These are phyloP conservation scores for Calyptomena viridis DNA, from an alignment of 2,113 vertebrate genomes.

Conservation along the genomic window DNA sequence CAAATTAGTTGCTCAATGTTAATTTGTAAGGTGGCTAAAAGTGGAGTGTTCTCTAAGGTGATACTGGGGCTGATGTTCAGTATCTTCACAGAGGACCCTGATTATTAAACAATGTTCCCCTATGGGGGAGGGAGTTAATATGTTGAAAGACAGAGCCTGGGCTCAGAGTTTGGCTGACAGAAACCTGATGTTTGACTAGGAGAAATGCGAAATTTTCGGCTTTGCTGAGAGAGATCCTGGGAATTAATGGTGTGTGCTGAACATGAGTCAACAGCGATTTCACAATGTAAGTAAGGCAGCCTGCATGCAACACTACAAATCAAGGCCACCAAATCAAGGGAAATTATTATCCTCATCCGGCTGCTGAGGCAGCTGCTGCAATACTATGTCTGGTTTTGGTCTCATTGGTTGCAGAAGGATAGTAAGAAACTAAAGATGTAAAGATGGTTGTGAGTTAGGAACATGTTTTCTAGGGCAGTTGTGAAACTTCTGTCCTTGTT, in stretches of 20 bases:
- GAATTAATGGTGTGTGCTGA: background rate
- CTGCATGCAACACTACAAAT: background rate
- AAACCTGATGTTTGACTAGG: background rate
- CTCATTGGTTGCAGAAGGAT: background rate
- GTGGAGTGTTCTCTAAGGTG: background rate
- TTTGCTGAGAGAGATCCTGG: background rate
- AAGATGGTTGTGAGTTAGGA: background rate
- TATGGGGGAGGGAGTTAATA: background rate
- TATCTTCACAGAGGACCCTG: background rate
- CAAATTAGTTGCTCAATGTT: background rate
- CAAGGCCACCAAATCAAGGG: background rate
- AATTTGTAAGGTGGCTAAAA: background rate
- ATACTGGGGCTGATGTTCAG: background rate
- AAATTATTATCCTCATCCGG: background rate
- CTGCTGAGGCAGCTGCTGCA: background rate
- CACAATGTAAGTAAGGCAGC: background rate
- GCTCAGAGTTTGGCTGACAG: background rate
- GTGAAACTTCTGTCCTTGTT: background rate
- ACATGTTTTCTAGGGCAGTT: background rate
- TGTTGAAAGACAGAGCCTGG: background rate
- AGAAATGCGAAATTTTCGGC: background rate
- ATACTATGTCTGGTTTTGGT: background rate
- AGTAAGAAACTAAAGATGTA: background rate
- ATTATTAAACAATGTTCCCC: background rate
- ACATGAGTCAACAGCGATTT: background rate